phyloP scores from a whole-genome alignment of 2,888 invertebrate genomes.

The Bursaphelenchus okinawaensis region DNA sequence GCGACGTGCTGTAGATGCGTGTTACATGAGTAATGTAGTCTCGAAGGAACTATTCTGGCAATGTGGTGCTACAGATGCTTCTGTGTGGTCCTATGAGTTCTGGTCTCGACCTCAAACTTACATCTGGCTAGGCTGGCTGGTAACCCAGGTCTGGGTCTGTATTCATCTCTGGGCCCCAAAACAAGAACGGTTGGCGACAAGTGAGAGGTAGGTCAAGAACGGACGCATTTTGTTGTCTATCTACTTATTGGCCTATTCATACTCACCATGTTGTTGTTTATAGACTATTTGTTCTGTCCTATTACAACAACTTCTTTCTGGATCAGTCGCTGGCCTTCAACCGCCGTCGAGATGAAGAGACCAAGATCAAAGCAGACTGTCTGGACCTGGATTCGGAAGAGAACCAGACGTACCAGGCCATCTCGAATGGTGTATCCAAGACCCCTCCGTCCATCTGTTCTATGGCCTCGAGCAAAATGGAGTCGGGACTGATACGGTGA shows the following conservation, averaged over 20 bases:
- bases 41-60: conserved; percentile 72
- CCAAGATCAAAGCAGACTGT: conserved; percentile 56
- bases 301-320: conserved; percentile 83
- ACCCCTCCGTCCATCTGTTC: conserved; percentile 50
- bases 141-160: conserved; percentile 96
- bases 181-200: conserved; percentile 89
- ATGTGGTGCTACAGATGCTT: conserved; percentile 63
- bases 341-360: conserved; percentile 69
- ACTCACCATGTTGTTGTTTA: conserved; percentile 10
- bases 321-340: conserved; percentile 93
- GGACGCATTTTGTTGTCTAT: background rate
- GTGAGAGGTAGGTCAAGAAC: conserved; percentile 65
- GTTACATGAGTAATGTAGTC: conserved; percentile 70
- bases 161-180: conserved; percentile 96
- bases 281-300: conserved; percentile 78
- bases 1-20: conserved; percentile 71
- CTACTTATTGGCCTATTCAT: background rate
- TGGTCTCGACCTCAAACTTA: conserved; percentile 45
- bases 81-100: conserved; percentile 29
- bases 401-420: conserved; percentile 51
- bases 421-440: conserved; percentile 36
- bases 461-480: conserved; percentile 41
- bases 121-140: conserved; percentile 63
- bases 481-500: conserved; percentile 46
- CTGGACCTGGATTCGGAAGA: conserved; percentile 51